Evolutionary conservation across 2,797 vertebrate species (phyloP), one percentile per base, ranked within the genome.

Genomic region (Acipenser ruthenus): DNA sequence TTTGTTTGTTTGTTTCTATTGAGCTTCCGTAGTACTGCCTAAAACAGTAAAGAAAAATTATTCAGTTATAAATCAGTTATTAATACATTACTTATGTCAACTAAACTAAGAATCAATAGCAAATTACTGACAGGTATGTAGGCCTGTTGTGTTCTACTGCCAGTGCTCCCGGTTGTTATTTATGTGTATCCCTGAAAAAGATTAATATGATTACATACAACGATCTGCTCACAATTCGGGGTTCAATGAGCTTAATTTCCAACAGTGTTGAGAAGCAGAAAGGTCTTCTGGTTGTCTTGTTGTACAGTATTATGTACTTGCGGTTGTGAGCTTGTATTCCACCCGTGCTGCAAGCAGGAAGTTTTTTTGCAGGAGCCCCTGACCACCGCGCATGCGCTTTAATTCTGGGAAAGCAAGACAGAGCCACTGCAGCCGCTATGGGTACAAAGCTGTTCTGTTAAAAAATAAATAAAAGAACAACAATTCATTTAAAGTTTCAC

Each of bases 181-280:
- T 37, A 37, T 37, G 3, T 37, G 37, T 37, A 37, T 37, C 37
- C 37, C 37, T 5, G 37, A 37, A 37, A 37, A 37, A 37, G 37
- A 37, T 37, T 37, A 37, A 37, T 37, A 37, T 37, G 37, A 37
- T 37, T 37, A 37, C 37, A 37, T 37, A 37, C 37, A 37, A 37
- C 37, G 37, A 37, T 37, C 37, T 37, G 37, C 37, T 37, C 3
- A 37, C 37, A 37, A 5, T 37, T 4, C 37, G 4, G 3, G 37
- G 37, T 37, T 37, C 37, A 37, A 5, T 37, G 23, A 37, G 23
- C 23, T 37, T 37, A 37, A 37, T 4, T 37, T 37, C 23, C 66
- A 56, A 50, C 13, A 10, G 23, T 37, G 23, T 4, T 37, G 55
- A 37, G 52, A 66, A 82, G 61, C 77, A 73, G 78, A 73, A 80